phyloP scores from a whole-genome alignment of 1,140 invertebrate genomes.

The Lethocerus indicus region DNA sequence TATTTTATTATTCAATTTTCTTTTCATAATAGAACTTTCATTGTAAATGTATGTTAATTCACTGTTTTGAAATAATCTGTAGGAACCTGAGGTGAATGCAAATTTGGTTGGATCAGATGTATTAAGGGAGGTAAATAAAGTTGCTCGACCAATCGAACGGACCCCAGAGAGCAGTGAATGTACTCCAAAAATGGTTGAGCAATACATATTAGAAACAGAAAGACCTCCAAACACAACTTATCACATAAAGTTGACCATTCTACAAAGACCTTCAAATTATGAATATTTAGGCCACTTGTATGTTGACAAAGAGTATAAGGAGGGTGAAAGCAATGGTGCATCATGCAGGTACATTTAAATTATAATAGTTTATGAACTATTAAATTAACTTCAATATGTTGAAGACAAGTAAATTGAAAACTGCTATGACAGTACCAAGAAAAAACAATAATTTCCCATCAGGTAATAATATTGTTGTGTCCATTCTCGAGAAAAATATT shows the following conservation, averaged over 20 bases:
- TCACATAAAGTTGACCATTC: slow-evolving; percentile 70
- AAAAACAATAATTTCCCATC: no score
- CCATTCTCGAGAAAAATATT: no score
- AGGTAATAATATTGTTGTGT: no score
- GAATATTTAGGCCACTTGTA: slow-evolving; percentile 80
- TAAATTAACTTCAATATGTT: no score
- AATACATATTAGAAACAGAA: slow-evolving; percentile 59
- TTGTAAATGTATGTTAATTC: no score
- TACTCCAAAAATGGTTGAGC: slow-evolving; percentile 59
- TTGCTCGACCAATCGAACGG: slow-evolving; percentile 42
- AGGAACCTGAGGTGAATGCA: no score
- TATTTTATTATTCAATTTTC: no score
- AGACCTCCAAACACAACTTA: slow-evolving; percentile 43
- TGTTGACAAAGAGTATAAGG: slow-evolving; percentile 66
- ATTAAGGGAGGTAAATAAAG: slow-evolving; percentile 24
- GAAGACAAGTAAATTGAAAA: no score
- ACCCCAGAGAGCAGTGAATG: slow-evolving; percentile 54
- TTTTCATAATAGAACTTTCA: no score
- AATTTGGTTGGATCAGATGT: no score
- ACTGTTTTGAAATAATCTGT: no score
- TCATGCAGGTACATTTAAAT: slow-evolving; percentile 44
- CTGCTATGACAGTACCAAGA: no score
- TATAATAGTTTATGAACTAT: slow-evolving; percentile 1
- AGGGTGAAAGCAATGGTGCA: slow-evolving; percentile 64
- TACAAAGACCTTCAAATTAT: slow-evolving; percentile 68